These are phyloP conservation scores for Belonocnema kinseyi DNA, from an alignment of 1,140 invertebrate species.

Conservation along the genomic window DNA sequence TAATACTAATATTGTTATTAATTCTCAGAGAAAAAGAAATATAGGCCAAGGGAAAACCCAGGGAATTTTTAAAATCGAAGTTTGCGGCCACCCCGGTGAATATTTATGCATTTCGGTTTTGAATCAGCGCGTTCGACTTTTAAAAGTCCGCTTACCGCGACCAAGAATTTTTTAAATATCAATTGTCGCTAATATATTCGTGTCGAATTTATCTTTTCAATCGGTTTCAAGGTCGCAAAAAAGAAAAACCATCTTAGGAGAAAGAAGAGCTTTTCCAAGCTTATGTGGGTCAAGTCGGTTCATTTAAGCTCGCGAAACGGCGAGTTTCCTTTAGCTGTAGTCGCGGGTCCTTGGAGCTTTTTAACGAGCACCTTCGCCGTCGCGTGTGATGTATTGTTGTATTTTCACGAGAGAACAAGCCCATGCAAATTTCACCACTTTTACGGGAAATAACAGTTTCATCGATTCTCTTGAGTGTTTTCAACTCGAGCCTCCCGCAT, in stretches of 20 bases:
- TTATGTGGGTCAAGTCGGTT: slow-evolving; percentile 30
- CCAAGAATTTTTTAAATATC: no score
- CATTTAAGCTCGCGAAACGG: slow-evolving; percentile 15
- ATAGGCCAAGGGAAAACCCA: no score
- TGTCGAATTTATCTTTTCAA: background rate
- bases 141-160: no score
- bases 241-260: slow-evolving; percentile 2
- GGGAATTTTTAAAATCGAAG: no score
- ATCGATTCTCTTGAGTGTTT: no score
- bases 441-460: background rate
- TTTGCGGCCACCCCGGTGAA: no score
- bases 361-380: background rate
- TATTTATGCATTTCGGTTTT: no score
- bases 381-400: background rate
- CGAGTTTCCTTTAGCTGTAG: slow-evolving; percentile 15
- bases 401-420: slow-evolving; percentile 16
- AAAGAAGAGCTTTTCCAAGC: slow-evolving; percentile 3
- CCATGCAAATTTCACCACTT: slow-evolving; percentile 6
- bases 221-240: slow-evolving; percentile 1
- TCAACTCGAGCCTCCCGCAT: no score
- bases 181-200: no score
- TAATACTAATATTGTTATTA: no score
- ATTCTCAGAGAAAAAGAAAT: no score
- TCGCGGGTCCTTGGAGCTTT: slow-evolving; percentile 23
- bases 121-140: no score